phyloP scores from a whole-genome alignment of 2,797 vertebrate genomes.

The Limnodromus scolopaceus region DNA sequence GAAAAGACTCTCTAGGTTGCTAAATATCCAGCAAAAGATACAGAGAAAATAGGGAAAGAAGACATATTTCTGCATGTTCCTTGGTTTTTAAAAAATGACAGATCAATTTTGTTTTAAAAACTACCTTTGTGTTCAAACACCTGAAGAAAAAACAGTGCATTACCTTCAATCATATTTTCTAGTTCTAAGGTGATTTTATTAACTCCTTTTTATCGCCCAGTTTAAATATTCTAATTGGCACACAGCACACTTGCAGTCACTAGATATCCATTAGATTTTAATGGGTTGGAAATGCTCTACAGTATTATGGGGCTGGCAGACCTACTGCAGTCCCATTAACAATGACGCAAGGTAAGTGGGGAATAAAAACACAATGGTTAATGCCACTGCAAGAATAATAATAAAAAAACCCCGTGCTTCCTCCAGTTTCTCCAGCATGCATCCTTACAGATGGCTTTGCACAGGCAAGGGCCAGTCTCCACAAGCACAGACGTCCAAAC shows the following conservation, averaged over 20 bases:
- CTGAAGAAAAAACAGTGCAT: constrained; percentile 17
- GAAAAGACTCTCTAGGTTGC: not conserved
- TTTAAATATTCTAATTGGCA: constrained; percentile 67
- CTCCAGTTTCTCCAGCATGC: not conserved
- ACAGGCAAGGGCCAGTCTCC: not conserved
- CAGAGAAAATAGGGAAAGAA: not conserved
- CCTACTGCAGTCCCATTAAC: constrained; percentile 24
- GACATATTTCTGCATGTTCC: not conserved
- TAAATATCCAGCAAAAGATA: not conserved
- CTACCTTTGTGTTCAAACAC: not conserved
- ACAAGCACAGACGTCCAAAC: not conserved
- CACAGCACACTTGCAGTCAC: constrained; percentile 14
- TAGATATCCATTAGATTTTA: constrained; percentile 44
- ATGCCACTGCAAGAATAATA: not conserved
- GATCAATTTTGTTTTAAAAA: not conserved
- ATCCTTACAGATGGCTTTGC: not conserved
- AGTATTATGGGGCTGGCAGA: constrained; percentile 14
- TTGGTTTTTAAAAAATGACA: not conserved
- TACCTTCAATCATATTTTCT: constrained; percentile 39
- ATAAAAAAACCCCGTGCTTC: not conserved
- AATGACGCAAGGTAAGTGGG: not conserved
- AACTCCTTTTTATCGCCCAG: constrained; percentile 53
- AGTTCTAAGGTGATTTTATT: constrained; percentile 64
- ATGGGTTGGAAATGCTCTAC: constrained; percentile 30
- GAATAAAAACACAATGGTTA: not conserved